These are phyloP conservation scores for Meleagris gallopavo DNA, from an alignment of 2,113 vertebrate species.

Conservation along the genomic window DNA sequence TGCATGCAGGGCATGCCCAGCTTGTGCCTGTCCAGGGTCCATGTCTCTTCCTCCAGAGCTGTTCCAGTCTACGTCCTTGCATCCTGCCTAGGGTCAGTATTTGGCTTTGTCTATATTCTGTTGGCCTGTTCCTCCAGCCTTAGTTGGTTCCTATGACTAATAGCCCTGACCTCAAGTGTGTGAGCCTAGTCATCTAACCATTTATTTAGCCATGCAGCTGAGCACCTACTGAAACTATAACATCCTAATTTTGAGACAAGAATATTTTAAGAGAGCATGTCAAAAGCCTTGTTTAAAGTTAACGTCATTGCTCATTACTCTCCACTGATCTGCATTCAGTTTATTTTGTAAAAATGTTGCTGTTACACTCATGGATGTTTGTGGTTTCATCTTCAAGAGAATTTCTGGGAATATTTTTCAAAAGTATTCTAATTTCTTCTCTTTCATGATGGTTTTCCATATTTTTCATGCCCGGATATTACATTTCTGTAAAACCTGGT, in stretches of 20 bases:
- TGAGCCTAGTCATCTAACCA: neutral
- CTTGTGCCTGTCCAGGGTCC: too few relatives aligned
- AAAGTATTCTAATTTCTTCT: neutral
- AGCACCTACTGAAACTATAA: neutral
- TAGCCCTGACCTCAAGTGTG: neutral
- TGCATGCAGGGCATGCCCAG: neutral
- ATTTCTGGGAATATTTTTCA: neutral
- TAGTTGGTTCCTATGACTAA: neutral
- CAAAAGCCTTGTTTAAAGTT: neutral
- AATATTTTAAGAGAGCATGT: neutral
- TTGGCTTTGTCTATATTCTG: neutral
- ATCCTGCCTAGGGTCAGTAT: neutral
- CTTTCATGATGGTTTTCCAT: neutral
- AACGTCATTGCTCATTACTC: neutral
- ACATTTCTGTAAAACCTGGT: neutral
- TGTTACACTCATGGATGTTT: neutral
- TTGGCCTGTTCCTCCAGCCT: neutral
- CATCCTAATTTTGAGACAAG: neutral
- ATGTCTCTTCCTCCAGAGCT: neutral
- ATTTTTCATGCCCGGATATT: neutral
- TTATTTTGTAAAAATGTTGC: neutral
- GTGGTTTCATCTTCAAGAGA: neutral
- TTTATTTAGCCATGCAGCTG: accelerated
- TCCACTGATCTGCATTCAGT: neutral
- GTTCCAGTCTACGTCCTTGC: neutral